Evolutionary conservation across 1,140 invertebrate genomes (phyloP).

Genomic region (Leptonema lineaticorne): DNA sequence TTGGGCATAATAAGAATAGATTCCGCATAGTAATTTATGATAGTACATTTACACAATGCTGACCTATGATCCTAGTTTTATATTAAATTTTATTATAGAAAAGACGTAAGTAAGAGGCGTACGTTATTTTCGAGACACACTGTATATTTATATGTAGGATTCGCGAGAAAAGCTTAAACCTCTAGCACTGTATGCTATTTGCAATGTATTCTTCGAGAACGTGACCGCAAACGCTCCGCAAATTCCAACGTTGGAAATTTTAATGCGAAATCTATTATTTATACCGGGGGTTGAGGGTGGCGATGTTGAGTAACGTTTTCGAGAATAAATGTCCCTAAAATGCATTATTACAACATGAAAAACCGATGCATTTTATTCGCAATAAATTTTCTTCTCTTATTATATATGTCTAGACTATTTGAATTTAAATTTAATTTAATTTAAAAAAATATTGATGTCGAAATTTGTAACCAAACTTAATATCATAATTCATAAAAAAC

Average conservation of each 20-base stretch:
- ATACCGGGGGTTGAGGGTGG: constrained; percentile 14
- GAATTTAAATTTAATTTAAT: no score
- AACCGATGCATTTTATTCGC: no score
- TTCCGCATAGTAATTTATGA: no score
- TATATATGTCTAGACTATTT: no score
- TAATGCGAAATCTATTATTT: constrained; percentile 41
- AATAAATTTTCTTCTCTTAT: no score
- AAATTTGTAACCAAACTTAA: neutral
- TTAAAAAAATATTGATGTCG: neutral
- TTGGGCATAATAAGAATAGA: no score
- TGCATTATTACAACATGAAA: constrained; percentile 2
- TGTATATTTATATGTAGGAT: neutral
- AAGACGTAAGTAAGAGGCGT: no score
- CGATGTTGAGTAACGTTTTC: neutral
- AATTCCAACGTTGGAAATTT: constrained; percentile 36
- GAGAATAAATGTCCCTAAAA: constrained; percentile 1
- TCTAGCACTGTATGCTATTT: constrained; percentile 33
- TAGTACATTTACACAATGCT: no score
- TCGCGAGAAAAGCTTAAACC: constrained; percentile 29
- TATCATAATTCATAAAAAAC: neutral
- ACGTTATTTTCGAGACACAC: no score
- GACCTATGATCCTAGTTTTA: no score
- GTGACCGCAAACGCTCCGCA: constrained; percentile 39
- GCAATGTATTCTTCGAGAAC: constrained; percentile 39
- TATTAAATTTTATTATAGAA: no score